Conservation (phyloP, 1,140 invertebrate genomes). For the Anthonomus grandis region DNA sequence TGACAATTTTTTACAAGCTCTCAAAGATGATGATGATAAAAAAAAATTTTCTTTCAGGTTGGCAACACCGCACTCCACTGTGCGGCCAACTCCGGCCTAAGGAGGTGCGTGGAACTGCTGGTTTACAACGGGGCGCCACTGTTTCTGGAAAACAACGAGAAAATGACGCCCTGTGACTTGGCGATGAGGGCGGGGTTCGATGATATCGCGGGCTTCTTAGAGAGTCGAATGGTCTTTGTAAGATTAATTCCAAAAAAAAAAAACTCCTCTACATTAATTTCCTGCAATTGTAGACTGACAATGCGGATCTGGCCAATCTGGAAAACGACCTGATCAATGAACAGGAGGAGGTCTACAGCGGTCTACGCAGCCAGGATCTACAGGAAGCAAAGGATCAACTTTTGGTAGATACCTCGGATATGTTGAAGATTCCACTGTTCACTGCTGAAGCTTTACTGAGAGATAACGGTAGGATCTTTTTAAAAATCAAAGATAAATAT, state of each 20-base stretch:
- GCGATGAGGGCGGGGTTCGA: constrained; percentile 59
- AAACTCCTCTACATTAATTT: neutral
- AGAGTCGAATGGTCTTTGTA: constrained; percentile 71
- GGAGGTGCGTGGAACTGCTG: constrained; percentile 62
- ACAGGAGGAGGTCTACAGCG: constrained; percentile 60
- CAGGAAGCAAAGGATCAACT: constrained; percentile 73
- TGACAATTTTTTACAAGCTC: too few relatives aligned
- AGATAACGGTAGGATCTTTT: constrained; percentile 58
- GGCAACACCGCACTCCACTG: constrained; percentile 67
- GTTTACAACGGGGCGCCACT: constrained; percentile 60
- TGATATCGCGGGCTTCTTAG: constrained; percentile 62
- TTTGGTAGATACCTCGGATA: constrained; percentile 71
- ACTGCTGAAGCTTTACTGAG: constrained; percentile 69
- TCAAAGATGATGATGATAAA: too few relatives aligned
- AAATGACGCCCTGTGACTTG: constrained; percentile 63
- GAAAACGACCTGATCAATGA: constrained; percentile 49
- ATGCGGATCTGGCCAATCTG: constrained; percentile 49
- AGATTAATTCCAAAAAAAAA: too few relatives aligned
- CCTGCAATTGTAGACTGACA: constrained; percentile 46
- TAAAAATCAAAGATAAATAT: neutral
- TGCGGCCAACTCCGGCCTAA: constrained; percentile 63
- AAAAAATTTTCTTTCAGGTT: constrained; percentile 54
- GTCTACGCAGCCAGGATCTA: constrained; percentile 66
- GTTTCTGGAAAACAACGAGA: constrained; percentile 62
- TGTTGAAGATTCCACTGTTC: constrained; percentile 70